These are phyloP conservation scores for Leptonema lineaticorne DNA, from an alignment of 1,140 invertebrate genomes.

Conservation along the genomic window DNA sequence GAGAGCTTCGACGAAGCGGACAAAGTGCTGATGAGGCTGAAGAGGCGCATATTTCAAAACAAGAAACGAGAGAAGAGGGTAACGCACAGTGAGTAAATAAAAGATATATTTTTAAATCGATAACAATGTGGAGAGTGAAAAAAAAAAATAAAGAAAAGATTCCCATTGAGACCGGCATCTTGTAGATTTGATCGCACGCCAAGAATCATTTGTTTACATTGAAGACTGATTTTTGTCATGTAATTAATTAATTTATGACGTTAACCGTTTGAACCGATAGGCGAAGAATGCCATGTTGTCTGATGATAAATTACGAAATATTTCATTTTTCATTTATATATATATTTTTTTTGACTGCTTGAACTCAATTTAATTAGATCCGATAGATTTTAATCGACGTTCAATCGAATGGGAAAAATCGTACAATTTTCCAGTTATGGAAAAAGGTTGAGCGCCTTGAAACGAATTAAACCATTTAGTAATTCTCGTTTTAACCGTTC, in stretches of 20 bases:
- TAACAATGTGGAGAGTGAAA: too few species aligned
- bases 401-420: too few species aligned
- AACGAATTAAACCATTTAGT: too few species aligned
- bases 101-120: neutral
- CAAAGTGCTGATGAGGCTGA: constrained; percentile 53
- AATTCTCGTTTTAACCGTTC: too few species aligned
- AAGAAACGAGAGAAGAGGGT: constrained; percentile 53
- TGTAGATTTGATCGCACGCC: constrained; percentile 16
- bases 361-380: too few species aligned
- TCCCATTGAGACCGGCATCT: neutral
- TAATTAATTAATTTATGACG: constrained; percentile 21
- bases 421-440: too few species aligned
- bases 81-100: constrained; percentile 26
- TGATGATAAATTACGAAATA: neutral
- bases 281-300: neutral
- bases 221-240: constrained; percentile 31
- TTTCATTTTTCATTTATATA: too few species aligned
- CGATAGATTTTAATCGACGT: too few species aligned
- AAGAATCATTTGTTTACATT: constrained; percentile 23
- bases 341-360: too few species aligned
- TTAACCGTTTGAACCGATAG: neutral
- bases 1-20: constrained; percentile 57
- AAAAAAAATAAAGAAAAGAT: neutral
- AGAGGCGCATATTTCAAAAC: constrained; percentile 55
- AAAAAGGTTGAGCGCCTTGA: too few species aligned